These are phyloP conservation scores for Macrotus californicus DNA, from an alignment of 2,113 vertebrate genomes.

Conservation along the genomic window DNA sequence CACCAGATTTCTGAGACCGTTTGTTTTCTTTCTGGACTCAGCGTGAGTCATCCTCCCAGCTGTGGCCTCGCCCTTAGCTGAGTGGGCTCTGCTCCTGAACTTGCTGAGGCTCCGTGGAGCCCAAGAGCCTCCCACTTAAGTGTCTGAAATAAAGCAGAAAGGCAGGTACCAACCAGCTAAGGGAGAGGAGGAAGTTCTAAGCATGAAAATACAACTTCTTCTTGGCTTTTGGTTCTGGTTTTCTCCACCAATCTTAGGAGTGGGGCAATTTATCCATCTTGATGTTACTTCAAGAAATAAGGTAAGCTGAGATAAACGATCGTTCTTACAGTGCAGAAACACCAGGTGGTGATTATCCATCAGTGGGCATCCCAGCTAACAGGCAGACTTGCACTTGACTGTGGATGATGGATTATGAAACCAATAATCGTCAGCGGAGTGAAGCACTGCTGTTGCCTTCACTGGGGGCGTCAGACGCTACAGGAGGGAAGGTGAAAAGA, in stretches of 20 bases:
- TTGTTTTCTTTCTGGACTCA: slow-evolving; percentile 70
- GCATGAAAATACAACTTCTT: not conserved
- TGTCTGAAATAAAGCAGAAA: not conserved
- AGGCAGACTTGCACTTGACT: not conserved
- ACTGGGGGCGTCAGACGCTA: not conserved
- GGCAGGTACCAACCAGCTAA: not conserved
- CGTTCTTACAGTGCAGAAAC: not conserved
- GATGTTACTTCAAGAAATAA: not conserved
- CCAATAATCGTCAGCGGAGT: not conserved
- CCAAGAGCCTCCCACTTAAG: not conserved
- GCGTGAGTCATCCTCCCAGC: slow-evolving; percentile 74
- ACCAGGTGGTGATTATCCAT: not conserved
- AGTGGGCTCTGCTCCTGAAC: slow-evolving; percentile 46
- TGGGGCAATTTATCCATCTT: not conserved
- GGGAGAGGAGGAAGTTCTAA: not conserved
- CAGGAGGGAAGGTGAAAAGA: not conserved
- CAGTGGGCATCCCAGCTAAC: not conserved
- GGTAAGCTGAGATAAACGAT: not conserved
- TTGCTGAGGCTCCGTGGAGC: not conserved
- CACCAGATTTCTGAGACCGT: slow-evolving; percentile 57
- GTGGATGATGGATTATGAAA: not conserved
- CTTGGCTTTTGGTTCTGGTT: not conserved
- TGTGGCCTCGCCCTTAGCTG: slow-evolving; percentile 63
- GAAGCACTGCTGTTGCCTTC: not conserved
- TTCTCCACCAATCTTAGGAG: not conserved